Percentiles rank a stretch among this genome's conserved stretches.
These are phyloP conservation scores for Ascaphus truei DNA, from an alignment of 2,113 vertebrate genomes.

Conservation along the genomic window DNA sequence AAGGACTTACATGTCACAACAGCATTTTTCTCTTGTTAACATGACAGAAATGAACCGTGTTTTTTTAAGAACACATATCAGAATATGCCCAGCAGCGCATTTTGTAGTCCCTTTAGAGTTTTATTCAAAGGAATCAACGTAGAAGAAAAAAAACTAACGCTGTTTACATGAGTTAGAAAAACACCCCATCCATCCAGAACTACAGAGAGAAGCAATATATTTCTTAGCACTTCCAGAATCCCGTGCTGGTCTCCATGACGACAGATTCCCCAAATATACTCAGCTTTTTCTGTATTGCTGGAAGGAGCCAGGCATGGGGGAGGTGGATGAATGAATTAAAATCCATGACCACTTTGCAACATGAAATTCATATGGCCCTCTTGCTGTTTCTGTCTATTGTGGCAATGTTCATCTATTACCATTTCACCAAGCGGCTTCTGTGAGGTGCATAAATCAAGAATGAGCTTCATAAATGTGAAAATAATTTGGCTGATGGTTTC, in stretches of 20 bases:
- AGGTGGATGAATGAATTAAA: constrained; percentile 18
- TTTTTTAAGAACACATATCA: too few relatives aligned
- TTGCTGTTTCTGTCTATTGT: not conserved
- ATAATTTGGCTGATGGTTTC: too few relatives aligned
- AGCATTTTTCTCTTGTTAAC: too few relatives aligned
- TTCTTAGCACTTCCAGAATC: constrained; percentile 29
- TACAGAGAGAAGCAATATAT: constrained; percentile 31
- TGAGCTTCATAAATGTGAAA: too few relatives aligned
- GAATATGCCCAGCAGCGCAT: not conserved
- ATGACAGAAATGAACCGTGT: too few relatives aligned
- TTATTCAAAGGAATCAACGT: not conserved
- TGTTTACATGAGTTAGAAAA: constrained; percentile 19
- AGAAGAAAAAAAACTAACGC: constrained; percentile 5
- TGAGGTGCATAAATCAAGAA: too few relatives aligned
- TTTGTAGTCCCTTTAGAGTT: constrained; percentile 16
- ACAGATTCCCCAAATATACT: constrained; percentile 39
- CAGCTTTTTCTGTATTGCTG: constrained; percentile 25
- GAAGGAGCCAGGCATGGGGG: constrained; percentile 18
- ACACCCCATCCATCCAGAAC: constrained; percentile 15
- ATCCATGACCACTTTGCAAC: constrained; percentile 21
- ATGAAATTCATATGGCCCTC: not conserved
- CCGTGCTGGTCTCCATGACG: constrained; percentile 33
- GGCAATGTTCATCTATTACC: not conserved
- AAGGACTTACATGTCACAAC: too few relatives aligned
- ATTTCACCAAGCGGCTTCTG: too few relatives aligned